Evolutionary conservation across 2,888 invertebrate species (phyloP).

Genomic region (Ennomos fuscantarius): DNA sequence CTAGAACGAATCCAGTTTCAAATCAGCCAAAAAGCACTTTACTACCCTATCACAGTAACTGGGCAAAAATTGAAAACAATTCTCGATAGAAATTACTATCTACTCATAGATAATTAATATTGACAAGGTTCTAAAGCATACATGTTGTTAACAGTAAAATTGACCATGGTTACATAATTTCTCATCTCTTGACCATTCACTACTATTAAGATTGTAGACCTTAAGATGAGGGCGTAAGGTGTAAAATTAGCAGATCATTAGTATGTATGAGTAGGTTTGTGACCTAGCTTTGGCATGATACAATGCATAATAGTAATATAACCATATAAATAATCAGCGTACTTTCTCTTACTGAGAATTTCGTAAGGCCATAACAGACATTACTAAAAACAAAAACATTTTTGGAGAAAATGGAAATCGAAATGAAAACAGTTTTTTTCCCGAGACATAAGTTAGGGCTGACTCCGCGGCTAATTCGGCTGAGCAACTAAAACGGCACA

Average conservation of each 20-base stretch:
- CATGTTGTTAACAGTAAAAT: neutral
- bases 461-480: too few relatives aligned
- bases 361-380: too few relatives aligned
- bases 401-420: too few relatives aligned
- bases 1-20: slow-evolving; percentile 16
- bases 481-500: too few relatives aligned
- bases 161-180: slow-evolving; percentile 26
- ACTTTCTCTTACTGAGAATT: too few relatives aligned
- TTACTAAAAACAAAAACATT: too few relatives aligned
- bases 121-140: slow-evolving; percentile 2
- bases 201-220: slow-evolving; percentile 5
- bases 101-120: neutral
- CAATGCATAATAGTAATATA: slow-evolving; percentile 4
- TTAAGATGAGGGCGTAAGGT: slow-evolving; percentile 13
- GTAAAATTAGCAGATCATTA: neutral
- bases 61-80: neutral
- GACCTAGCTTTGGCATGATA: neutral
- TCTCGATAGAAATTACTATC: neutral
- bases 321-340: too few relatives aligned
- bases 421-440: too few relatives aligned
- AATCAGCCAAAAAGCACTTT: neutral
- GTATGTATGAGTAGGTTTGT: neutral
- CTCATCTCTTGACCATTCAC: slow-evolving; percentile 20
- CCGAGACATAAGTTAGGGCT: too few relatives aligned
- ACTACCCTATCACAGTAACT: slow-evolving; percentile 1